Base-by-base conservation (phyloP, 2,888 invertebrate genomes). In the Lepidocyrtoides sp. region DNA sequence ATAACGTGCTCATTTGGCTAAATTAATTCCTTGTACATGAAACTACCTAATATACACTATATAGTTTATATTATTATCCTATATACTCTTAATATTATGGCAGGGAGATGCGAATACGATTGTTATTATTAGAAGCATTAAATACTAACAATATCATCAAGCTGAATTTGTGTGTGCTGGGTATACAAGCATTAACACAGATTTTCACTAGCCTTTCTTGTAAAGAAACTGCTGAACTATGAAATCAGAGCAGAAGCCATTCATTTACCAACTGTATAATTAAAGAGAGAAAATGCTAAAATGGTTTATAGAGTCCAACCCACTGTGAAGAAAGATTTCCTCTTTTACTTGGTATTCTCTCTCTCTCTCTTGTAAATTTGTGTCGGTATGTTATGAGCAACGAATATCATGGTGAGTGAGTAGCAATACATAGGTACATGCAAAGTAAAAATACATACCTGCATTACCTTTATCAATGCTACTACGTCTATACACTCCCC, bases 241-340 rank as follows among this genome's bases (percentile, higher is more conserved):
- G 81, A 63, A 63, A 66, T 72, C 72, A 44, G 36, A 54, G 48
- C 54, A 72, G 84, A 85, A 85, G 84, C 72, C 84, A 85, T 85
- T 85, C 72, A 85, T 85, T 85, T 72, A 85, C 69, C n/a, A 72
- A 72, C 84, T 23, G 72, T 85, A 69, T 85, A 85, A 85, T 85
- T 85, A 85, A 54, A 85, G 57, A 57, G 54, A 23, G 72, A 72
- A 85, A 85, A 72, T 69, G 72, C 41, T 85, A 72, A 85, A 85
- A 85, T 85, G 44, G 84, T 85, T 85, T 85, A 85, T 69, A 63
- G 17, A 72, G 36, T 41, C 72, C 72, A 54, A 23, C 84, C 84
- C 84, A 69, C 72, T 85, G 84, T 54, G 84, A 69, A 85, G 41
- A 83, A 83, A 83, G 60, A 82, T 82, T 82, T 82, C 82, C 82